Conservation (phyloP, 2,797 vertebrate species). For the Avahi laniger region DNA sequence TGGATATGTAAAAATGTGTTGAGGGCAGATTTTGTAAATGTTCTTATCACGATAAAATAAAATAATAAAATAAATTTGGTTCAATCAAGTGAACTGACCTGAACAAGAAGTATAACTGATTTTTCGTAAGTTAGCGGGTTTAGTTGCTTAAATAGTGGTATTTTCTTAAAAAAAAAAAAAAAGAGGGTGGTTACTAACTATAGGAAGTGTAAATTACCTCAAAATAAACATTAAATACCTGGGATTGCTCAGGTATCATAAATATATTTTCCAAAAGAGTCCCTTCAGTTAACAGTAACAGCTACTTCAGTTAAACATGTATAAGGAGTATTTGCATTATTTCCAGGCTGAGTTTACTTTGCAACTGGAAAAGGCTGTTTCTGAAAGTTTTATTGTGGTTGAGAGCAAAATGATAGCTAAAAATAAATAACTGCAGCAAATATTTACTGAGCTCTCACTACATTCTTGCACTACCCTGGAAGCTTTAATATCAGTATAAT, state of each 20-base stretch:
- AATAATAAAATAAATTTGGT: neutral
- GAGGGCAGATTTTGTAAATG: neutral
- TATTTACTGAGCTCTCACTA: neutral
- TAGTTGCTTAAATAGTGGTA: slow-evolving; percentile 26
- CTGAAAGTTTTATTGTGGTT: slow-evolving; percentile 1
- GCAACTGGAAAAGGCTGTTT: slow-evolving; percentile 46
- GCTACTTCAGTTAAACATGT: neutral
- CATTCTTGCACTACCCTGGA: neutral
- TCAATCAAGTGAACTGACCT: slow-evolving; percentile 10
- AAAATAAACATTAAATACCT: slow-evolving; percentile 64
- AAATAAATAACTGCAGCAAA: neutral
- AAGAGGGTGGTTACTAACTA: neutral
- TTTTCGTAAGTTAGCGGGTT: neutral
- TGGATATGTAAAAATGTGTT: neutral
- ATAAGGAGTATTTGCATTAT: neutral
- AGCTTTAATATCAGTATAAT: neutral
- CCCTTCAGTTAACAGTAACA: slow-evolving; percentile 21
- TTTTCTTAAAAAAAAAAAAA: neutral
- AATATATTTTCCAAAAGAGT: slow-evolving; percentile 34
- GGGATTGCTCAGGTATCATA: slow-evolving; percentile 18
- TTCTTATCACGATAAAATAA: neutral
- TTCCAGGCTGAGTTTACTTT: slow-evolving; percentile 44
- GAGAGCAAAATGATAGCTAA: slow-evolving; percentile 15
- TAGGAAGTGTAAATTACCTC: slow-evolving; percentile 23
- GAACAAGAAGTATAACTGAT: neutral